Evolutionary conservation across 1,140 invertebrate species (phyloP).

Genomic region (Drosophila varians): DNA sequence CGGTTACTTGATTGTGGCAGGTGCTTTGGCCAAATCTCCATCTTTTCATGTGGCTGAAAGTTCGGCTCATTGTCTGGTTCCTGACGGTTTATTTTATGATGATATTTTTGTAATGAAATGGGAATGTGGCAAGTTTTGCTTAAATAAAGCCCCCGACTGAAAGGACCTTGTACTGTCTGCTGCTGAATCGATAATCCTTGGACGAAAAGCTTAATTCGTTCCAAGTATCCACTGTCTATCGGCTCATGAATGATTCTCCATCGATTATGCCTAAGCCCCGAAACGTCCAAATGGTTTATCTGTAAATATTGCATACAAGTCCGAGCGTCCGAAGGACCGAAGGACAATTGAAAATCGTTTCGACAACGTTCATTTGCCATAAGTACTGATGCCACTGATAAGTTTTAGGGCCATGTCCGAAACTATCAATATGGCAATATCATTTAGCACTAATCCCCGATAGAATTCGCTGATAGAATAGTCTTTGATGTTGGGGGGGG

Average conservation of each 20-base stretch:
- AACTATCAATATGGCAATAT: slow-evolving; percentile 51
- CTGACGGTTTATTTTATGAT: neutral
- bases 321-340: too few species aligned
- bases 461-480: slow-evolving; percentile 27
- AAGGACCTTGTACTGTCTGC: neutral
- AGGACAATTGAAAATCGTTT: slow-evolving; percentile 28
- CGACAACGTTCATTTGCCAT: slow-evolving; percentile 43
- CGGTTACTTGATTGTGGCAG: slow-evolving; percentile 29
- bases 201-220: slow-evolving; percentile 2
- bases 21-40: slow-evolving; percentile 23
- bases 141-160: neutral
- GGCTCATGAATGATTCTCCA: slow-evolving; percentile 24
- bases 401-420: slow-evolving; percentile 17
- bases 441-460: slow-evolving; percentile 48
- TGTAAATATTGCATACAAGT: slow-evolving; percentile 18
- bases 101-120: neutral
- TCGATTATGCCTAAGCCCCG: slow-evolving; percentile 35
- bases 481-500: neutral
- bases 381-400: slow-evolving; percentile 30
- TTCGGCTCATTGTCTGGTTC: slow-evolving; percentile 15
- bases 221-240: slow-evolving; percentile 12
- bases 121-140: neutral
- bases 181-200: slow-evolving; percentile 23
- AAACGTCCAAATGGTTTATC: slow-evolving; percentile 38
- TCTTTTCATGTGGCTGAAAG: slow-evolving; percentile 16